Conservation (phyloP, 2,797 vertebrate genomes). For the Sciaenops ocellatus region DNA sequence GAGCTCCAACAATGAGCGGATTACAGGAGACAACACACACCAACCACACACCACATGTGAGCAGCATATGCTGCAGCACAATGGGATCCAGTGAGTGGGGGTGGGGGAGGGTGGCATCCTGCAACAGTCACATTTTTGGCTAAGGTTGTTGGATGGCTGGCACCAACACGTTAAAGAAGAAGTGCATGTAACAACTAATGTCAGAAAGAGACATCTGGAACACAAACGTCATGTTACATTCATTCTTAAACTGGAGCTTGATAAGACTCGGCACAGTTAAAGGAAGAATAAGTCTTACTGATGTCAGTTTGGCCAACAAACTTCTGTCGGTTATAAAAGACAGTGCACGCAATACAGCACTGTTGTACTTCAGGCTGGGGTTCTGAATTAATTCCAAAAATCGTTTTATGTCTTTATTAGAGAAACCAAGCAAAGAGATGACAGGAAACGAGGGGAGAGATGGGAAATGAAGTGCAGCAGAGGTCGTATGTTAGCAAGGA, state of each 20-base stretch:
- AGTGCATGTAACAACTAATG: neutral
- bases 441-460: too few relatives aligned
- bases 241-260: neutral
- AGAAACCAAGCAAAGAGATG: too few relatives aligned
- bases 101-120: neutral
- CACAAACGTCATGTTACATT: neutral
- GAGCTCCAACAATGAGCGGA: conserved; percentile 34
- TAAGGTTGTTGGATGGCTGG: neutral
- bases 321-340: too few relatives aligned
- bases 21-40: conserved; percentile 27
- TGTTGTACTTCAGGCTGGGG: too few relatives aligned
- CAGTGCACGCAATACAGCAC: too few relatives aligned
- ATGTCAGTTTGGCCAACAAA: too few relatives aligned
- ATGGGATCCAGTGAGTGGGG: conserved; percentile 22
- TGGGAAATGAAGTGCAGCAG: too few relatives aligned
- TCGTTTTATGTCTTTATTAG: too few relatives aligned
- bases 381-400: too few relatives aligned
- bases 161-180: neutral
- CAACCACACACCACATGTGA: conserved; percentile 21
- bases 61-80: conserved; percentile 54
- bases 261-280: too few relatives aligned
- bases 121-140: conserved; percentile 19
- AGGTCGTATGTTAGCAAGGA: too few relatives aligned
- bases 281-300: too few relatives aligned
- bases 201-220: neutral